phyloP scores from a whole-genome alignment of 2,797 vertebrate genomes.

The Vireo griseus region DNA sequence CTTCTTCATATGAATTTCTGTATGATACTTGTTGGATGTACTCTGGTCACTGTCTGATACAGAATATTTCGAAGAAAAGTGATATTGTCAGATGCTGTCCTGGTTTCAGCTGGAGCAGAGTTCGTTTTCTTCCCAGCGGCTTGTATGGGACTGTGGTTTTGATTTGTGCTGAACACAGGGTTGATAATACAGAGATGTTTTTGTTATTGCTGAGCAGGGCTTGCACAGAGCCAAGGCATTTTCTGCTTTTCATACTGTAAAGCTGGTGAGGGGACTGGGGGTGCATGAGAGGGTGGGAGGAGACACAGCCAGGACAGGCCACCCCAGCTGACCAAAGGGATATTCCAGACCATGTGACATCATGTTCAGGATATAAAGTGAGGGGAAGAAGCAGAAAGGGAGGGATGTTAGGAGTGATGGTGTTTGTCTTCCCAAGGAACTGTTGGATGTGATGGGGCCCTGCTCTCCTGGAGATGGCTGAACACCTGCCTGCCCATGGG shows the following conservation, averaged over 20 bases:
- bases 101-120: background rate
- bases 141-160: background rate
- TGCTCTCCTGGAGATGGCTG: background rate
- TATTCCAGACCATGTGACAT: background rate
- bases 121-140: background rate
- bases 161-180: background rate
- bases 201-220: background rate
- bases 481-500: background rate
- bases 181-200: background rate
- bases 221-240: background rate
- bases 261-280: background rate
- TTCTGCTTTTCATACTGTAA: fast-evolving
- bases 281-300: background rate
- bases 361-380: background rate
- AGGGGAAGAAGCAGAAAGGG: background rate
- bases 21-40: background rate
- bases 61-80: background rate
- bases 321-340: background rate
- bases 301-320: background rate
- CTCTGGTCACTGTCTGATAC: background rate
- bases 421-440: background rate
- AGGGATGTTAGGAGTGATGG: background rate
- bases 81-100: background rate
- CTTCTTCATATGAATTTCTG: background rate
- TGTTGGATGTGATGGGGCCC: too few species aligned